Base-by-base conservation (phyloP, 1,140 invertebrate genomes). In the Trichonephila clavipes region DNA sequence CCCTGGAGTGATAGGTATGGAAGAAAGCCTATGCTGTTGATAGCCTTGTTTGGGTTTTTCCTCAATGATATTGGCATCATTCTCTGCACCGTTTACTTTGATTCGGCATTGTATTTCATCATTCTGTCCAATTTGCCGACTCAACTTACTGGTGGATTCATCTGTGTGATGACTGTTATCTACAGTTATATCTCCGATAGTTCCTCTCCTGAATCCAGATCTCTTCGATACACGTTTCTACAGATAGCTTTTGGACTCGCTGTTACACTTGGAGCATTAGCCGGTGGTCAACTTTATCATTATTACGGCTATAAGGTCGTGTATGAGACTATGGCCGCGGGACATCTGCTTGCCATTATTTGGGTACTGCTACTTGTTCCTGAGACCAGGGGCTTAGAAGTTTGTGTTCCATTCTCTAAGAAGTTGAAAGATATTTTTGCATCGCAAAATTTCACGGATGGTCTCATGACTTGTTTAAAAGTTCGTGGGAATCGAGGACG, bases 1-100 rank as follows among this genome's bases (percentile, higher is more conserved):
- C 89, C 94, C 0, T 98, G 95, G 97, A 95, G 96, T 85, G 98
- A 58, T 97, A 97, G 1, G 98, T 97, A 97, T 97, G 97, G 97
- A 34, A 96, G 96, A 92, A 98, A 98, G 95, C 97, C 98, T 14
- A 98, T 98, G 95, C 97, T 98, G 96, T 96, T 98, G 0, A 95
- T 98, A 44, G 97, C 98, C 0, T 97, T 98, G 91, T 95, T 98
- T 81, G 98, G 98, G 0, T 97, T 98, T 95, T 97, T 98, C 94
- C 95, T 98, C 18, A 97, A 97, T 62, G 90, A 92, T 44, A 12
- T 94, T 16, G 90, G 89, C 3, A 59, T 90, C 7, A 83, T 92
- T 34, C 51, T 94, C 8, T 88, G 85, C 72, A 87, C 90, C 14
- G 59, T 92, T 7, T 94, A 88, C 77, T 88, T 83, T 10, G 64